phyloP scores from a whole-genome alignment of 2,797 vertebrate genomes.

The Rhyacichthys aspro region DNA sequence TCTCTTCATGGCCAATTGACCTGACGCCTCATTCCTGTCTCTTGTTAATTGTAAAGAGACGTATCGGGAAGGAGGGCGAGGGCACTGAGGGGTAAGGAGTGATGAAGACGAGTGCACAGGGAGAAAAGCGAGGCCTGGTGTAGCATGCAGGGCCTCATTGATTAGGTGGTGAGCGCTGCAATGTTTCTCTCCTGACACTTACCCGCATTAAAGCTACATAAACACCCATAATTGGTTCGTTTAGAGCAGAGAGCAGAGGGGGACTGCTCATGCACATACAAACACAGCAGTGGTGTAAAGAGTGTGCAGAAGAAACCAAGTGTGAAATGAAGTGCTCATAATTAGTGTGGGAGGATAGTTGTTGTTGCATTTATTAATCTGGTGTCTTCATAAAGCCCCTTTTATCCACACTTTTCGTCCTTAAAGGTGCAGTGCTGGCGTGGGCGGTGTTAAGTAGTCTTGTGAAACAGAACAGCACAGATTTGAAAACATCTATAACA shows the following conservation, averaged over 20 bases:
- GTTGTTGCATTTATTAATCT: slow-evolving; percentile 31
- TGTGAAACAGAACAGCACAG: too few relatives aligned
- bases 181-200: slow-evolving; percentile 78
- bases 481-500: too few relatives aligned
- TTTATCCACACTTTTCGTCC: too few relatives aligned
- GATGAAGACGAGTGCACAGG: slow-evolving; percentile 37
- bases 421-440: too few relatives aligned
- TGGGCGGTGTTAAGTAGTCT: too few relatives aligned
- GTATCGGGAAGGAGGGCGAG: slow-evolving; percentile 25
- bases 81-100: slow-evolving; percentile 29
- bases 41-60: slow-evolving; percentile 75
- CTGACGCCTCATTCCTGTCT: slow-evolving; percentile 73
- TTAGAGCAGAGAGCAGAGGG: slow-evolving; percentile 59
- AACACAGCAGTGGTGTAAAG: slow-evolving; percentile 32
- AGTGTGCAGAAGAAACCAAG: slow-evolving; percentile 31
- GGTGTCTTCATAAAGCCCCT: background rate
- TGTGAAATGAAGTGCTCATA: slow-evolving; percentile 55
- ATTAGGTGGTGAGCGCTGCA: slow-evolving; percentile 79
- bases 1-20: slow-evolving; percentile 83
- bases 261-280: slow-evolving; percentile 25
- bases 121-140: slow-evolving; percentile 51
- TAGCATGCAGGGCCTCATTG: slow-evolving; percentile 75
- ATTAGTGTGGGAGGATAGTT: slow-evolving; percentile 38
- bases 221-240: slow-evolving; percentile 78
- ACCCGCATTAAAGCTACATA: slow-evolving; percentile 78